Evolutionary conservation across 2,113 vertebrate genomes (phyloP), one percentile per base, ranked within the genome.

Genomic region (Scalopus aquaticus): DNA sequence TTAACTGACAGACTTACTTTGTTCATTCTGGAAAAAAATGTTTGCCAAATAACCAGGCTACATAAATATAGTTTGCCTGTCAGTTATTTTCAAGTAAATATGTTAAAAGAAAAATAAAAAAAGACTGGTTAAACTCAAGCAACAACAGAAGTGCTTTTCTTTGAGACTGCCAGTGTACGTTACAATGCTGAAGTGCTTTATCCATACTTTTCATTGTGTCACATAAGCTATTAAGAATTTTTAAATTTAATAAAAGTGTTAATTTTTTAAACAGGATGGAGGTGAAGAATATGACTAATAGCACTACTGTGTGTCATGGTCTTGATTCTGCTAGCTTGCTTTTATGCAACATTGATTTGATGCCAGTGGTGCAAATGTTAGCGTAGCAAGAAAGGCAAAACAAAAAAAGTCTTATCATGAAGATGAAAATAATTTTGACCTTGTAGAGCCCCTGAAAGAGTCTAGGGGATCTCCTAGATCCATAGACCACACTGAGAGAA

Each of bases 21-120:
- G 80, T n/a, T 95, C 37, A 37, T 93, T 93, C 35, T 80, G 42
- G 46, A 96, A 73, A 74, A 94, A 95, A 95, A 70, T 39, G 26
- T 92, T 44, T 82, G 20, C 39, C 35, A 94, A 88, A 54, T 65
- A 77, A 9, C 26, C 5, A 86, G 46, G 46, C 44, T 77, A 72
- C 5, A 19, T 42, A 81, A 81, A n/a, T 24, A 24, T 5, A 78
- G 42, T 83, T 39, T 95, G 39, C 42, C 13, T 72, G 42, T 88
- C 51, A 91, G 32, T 83, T 17, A 54, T 60, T 95, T 82, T 79
- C 81, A 93, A 89, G 74, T 65, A 96, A 94, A 93, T 69, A 73
- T 72, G 4, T 72, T 54, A 7, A 20, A 84, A 72, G 60, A 56
- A 46, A 42, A 90, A 77, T 9, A n/a, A 46, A 46, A 46, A 10